Evolutionary conservation across 2,797 vertebrate genomes (phyloP), one percentile per base, ranked within the genome.

Genomic region (Sus cebifrons): DNA sequence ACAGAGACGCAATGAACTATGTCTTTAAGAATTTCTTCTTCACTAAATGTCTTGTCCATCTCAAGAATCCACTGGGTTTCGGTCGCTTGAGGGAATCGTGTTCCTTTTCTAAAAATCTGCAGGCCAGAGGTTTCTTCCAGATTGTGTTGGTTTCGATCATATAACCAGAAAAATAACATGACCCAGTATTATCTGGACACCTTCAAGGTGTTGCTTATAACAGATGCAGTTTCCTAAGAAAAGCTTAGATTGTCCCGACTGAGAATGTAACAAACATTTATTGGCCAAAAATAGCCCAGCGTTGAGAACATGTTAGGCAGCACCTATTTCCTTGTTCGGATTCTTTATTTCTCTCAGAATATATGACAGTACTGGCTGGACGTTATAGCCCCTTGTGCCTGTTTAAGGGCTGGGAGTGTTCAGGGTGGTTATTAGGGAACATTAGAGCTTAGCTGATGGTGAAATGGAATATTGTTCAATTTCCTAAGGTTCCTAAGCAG

Each of bases 321-420:
- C 64, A 60, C 27, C 2, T 49, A 90, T 60, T 93, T 96, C 9
- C 29, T 64, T 25, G 82, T 74, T 32, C 82, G 32, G 1, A 62
- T 78, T 95, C 54, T 40, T 68, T 44, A 89, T 91, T 93, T 91
- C 89, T 74, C 20, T 78, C 12, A 70, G 62, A 74, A 96, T 68
- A 16, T 29, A 70, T 27, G n/a, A 74, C 90, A 56, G 5, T 70
- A 25, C 29, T 85, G 18, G 20, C 17, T 89, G 67, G 2, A 8
- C 60, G 70, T 58, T 52, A 89, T 11, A 91, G 65, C 1, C 1
- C 29, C 9, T 62, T 6, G 3, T 52, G 8, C 13, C 36, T 86
- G 77, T 25, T 36, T 83, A 91, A 74, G 44, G 75, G 5, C 3
- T 23, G 40, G 75, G 4, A 49, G 0, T 20, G 18, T 36, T 70